Conservation (phyloP, 2,888 invertebrate genomes). For the Cantharis flavilabris region DNA sequence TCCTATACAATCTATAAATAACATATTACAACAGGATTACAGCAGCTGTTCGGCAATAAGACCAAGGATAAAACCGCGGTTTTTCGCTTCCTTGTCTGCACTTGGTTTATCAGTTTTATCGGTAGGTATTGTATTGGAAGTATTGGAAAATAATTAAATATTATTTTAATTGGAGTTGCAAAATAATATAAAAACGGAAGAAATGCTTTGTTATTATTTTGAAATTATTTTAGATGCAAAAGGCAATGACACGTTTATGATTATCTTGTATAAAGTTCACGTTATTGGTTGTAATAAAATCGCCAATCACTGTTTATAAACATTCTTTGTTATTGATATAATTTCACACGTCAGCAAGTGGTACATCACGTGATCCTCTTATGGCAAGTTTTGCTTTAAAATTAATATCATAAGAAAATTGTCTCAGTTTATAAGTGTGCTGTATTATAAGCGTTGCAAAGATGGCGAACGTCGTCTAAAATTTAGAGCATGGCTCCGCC, state of each 20-base stretch:
- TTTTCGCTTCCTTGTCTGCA: too few relatives aligned
- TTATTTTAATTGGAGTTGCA: not conserved
- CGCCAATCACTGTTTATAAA: conserved; percentile 2
- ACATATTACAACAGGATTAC: too few relatives aligned
- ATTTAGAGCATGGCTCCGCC: conserved; percentile 5
- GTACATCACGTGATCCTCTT: conserved; percentile 3
- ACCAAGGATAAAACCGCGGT: too few relatives aligned
- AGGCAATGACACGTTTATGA: not conserved
- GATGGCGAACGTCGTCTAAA: not conserved
- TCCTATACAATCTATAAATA: too few relatives aligned
- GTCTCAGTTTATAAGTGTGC: not conserved
- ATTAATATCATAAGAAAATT: not conserved
- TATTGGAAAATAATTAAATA: too few relatives aligned
- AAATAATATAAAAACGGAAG: not conserved
- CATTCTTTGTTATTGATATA: conserved; percentile 5
- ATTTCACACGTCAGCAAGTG: not conserved
- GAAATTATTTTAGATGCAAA: not conserved
- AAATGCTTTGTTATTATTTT: not conserved
- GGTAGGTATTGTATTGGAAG: too few relatives aligned
- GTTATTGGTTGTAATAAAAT: not conserved
- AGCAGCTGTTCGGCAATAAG: too few relatives aligned
- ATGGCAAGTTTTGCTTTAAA: not conserved
- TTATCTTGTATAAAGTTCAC: not conserved
- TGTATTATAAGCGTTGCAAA: not conserved
- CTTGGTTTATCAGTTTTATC: too few relatives aligned